phyloP scores from a whole-genome alignment of 2,888 invertebrate genomes.

The Beris morrisii region DNA sequence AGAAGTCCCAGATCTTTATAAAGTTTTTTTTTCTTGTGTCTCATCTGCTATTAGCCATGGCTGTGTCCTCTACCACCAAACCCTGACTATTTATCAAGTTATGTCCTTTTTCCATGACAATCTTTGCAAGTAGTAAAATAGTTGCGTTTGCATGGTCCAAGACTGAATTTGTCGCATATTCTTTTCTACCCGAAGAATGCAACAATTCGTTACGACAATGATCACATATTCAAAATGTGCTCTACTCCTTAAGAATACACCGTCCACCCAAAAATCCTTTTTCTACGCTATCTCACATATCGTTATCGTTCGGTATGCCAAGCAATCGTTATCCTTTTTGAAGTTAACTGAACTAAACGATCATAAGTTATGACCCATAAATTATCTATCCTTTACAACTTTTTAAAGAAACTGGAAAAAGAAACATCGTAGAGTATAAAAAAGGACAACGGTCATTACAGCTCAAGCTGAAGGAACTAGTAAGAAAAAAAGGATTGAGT shows the following conservation, averaged over 20 bases:
- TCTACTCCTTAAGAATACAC: constrained; percentile 2
- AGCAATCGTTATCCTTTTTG: constrained; percentile 2
- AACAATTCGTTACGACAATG: constrained; percentile 29
- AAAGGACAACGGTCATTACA: constrained; percentile 25
- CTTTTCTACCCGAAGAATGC: background rate
- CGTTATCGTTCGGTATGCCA: background rate
- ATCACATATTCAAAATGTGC: constrained; percentile 24
- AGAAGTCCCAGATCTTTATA: too few species aligned
- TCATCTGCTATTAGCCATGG: too few species aligned
- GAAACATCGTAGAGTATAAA: background rate
- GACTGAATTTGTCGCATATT: background rate
- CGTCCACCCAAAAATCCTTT: constrained; percentile 4
- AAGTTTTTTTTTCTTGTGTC: too few species aligned
- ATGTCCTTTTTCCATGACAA: background rate
- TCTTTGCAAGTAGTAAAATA: background rate
- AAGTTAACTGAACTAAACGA: constrained; percentile 14
- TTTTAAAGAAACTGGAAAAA: constrained; percentile 18
- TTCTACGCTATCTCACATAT: constrained; percentile 1
- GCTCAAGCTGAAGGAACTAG: constrained; percentile 11
- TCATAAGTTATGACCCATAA: constrained; percentile 20
- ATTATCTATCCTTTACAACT: constrained; percentile 29
- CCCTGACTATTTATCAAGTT: too few species aligned
- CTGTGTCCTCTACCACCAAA: too few species aligned
- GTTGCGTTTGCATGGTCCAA: background rate
- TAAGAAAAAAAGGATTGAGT: constrained; percentile 26